A percentile compares a stretch with the other conserved stretches of the same genome.
These are phyloP conservation scores for Bhutanitis thaidina DNA, from an alignment of 2,888 invertebrate genomes.

Conservation along the genomic window DNA sequence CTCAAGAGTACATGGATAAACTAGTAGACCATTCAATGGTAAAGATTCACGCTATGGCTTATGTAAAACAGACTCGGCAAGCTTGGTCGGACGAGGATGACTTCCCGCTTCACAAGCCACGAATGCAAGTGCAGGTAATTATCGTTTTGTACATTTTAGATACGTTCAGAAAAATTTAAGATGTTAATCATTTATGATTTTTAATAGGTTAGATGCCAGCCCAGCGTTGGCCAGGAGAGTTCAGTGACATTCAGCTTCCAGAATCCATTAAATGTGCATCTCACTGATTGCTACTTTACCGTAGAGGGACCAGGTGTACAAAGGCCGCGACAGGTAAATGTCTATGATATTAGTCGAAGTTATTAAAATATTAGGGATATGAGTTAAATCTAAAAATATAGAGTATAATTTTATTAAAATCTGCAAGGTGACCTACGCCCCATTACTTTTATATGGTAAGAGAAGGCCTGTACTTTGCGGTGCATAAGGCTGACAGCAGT, in stretches of 20 bases:
- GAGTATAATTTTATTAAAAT: too few relatives aligned
- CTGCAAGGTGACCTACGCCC: too few relatives aligned
- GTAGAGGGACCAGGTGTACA: slow-evolving; percentile 85
- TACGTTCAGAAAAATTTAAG: neutral
- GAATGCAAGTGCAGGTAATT: slow-evolving; percentile 81
- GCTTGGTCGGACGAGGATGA: slow-evolving; percentile 88
- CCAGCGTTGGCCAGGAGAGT: slow-evolving; percentile 75
- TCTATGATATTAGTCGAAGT: too few relatives aligned
- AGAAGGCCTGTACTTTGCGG: too few relatives aligned
- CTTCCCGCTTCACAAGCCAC: slow-evolving; percentile 84
- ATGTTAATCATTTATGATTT: neutral
- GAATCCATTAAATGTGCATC: slow-evolving; percentile 82
- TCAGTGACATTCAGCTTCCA: slow-evolving; percentile 81
- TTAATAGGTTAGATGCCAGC: slow-evolving; percentile 64
- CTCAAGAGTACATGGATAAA: slow-evolving; percentile 84
- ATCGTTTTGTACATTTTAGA: slow-evolving; percentile 2
- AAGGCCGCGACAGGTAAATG: slow-evolving; percentile 76
- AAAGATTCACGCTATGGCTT: slow-evolving; percentile 86
- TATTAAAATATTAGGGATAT: too few relatives aligned
- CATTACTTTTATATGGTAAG: too few relatives aligned
- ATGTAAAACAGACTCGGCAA: slow-evolving; percentile 86
- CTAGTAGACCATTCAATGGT: slow-evolving; percentile 85
- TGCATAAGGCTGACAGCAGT: too few relatives aligned
- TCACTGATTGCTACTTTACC: slow-evolving; percentile 84
- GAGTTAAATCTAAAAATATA: too few relatives aligned